These are phyloP conservation scores for Planococcus citri DNA, from an alignment of 1,140 invertebrate species.

Conservation along the genomic window DNA sequence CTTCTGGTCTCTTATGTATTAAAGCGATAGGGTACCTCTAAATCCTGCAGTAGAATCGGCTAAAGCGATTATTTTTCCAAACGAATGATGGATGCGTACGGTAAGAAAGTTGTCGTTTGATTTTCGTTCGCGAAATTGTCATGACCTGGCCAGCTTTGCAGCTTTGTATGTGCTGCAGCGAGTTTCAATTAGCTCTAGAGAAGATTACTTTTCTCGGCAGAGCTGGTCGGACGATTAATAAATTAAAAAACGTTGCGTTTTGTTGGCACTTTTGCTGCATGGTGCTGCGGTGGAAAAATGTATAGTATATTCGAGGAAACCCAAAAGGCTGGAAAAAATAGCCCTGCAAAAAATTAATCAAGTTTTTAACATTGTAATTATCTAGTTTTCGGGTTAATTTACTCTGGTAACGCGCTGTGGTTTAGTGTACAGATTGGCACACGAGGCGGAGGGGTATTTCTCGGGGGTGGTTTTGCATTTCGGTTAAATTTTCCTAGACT, in stretches of 20 bases:
- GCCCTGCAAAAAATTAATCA: background rate
- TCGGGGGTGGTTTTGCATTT: background rate
- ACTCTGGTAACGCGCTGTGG: background rate
- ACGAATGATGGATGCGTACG: background rate
- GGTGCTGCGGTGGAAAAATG: no score
- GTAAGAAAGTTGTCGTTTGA: background rate
- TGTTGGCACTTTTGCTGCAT: background rate
- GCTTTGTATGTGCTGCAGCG: no score
- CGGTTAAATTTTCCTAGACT: background rate
- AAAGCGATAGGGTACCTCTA: background rate
- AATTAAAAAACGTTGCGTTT: background rate
- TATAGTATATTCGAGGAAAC: no score
- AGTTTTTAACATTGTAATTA: background rate
- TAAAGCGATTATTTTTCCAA: background rate
- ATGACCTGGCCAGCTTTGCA: no score
- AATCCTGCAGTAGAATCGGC: background rate
- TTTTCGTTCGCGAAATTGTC: background rate
- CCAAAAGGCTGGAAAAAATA: background rate
- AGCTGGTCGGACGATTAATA: background rate
- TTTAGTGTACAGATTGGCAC: background rate
- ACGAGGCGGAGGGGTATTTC: no score
- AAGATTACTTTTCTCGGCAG: background rate
- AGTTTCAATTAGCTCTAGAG: no score
- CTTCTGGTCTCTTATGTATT: background rate
- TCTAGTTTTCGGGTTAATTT: background rate